Conservation (phyloP, 2,888 invertebrate species). For the Chaetogeoica ovagalla region DNA sequence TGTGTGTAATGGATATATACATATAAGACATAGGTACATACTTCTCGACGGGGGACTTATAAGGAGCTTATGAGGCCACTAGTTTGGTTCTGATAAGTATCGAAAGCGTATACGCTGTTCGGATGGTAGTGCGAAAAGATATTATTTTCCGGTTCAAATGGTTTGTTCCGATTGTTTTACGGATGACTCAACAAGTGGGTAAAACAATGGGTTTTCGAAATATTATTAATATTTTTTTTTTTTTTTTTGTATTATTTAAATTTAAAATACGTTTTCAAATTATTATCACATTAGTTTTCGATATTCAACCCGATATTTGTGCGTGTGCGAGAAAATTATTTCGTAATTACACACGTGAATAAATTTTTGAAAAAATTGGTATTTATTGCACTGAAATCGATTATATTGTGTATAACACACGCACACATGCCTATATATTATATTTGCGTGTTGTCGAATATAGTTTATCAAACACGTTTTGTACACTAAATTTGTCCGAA, state of each 20-base stretch:
- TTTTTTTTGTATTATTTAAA: not conserved
- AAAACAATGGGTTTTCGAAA: not conserved
- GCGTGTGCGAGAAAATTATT: too few species aligned
- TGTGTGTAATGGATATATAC: not conserved
- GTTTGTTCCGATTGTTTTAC: conserved; percentile 28
- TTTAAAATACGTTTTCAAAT: not conserved
- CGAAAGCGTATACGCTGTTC: conserved; percentile 19
- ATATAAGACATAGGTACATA: conserved; percentile 14
- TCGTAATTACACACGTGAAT: too few species aligned
- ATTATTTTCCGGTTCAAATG: conserved; percentile 33
- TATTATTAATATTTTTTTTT: not conserved
- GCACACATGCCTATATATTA: too few species aligned
- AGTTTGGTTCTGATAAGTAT: conserved; percentile 41
- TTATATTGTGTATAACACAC: too few species aligned
- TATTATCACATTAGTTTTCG: too few species aligned
- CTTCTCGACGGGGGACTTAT: conserved; percentile 42
- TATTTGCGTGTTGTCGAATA: too few species aligned
- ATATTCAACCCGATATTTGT: too few species aligned
- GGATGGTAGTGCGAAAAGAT: conserved; percentile 42
- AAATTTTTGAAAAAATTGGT: too few species aligned
- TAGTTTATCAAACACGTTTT: too few species aligned
- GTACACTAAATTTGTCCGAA: too few species aligned
- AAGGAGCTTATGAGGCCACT: conserved; percentile 46
- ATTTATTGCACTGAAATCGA: too few species aligned
- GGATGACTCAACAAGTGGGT: conserved; percentile 38